Conservation (phyloP, 1,140 invertebrate genomes). For the Lutraria rhynchaena region DNA sequence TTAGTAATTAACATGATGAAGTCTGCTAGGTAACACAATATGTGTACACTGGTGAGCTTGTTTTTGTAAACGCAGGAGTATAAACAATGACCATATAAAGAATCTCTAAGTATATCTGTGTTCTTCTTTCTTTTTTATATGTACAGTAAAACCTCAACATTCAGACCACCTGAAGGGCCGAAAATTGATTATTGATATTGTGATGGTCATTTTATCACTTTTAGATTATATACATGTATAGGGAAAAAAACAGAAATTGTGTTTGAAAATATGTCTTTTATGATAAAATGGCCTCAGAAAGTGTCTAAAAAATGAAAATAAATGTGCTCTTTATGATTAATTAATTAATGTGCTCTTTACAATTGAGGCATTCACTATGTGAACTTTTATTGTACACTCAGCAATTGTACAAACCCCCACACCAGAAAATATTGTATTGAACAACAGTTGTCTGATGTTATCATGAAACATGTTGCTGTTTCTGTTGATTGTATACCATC, state of each 20-base stretch:
- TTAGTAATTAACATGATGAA: neutral
- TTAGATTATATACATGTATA: neutral
- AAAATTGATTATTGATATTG: neutral
- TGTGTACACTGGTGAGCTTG: neutral
- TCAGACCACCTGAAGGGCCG: neutral
- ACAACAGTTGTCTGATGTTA: no score
- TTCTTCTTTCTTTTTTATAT: neutral
- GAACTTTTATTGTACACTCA: no score
- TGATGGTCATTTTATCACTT: neutral
- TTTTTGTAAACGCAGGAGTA: slow-evolving; percentile 28
- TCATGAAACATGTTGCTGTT: no score
- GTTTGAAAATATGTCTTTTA: neutral
- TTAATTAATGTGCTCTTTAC: no score
- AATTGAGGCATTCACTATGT: no score
- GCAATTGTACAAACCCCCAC: no score
- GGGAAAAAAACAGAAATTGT: neutral
- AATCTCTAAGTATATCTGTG: slow-evolving; percentile 10
- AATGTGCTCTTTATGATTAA: no score
- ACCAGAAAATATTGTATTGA: no score
- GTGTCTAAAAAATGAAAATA: no score
- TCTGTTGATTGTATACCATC: no score
- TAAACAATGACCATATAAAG: slow-evolving; percentile 33
- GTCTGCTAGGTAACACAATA: slow-evolving; percentile 11
- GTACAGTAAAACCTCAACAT: neutral
- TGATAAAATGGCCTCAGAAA: no score